Percentiles rank a stretch among this genome's conserved stretches.
These are phyloP conservation scores for Epinotia demarniana DNA, from an alignment of 2,888 invertebrate genomes.

Conservation along the genomic window DNA sequence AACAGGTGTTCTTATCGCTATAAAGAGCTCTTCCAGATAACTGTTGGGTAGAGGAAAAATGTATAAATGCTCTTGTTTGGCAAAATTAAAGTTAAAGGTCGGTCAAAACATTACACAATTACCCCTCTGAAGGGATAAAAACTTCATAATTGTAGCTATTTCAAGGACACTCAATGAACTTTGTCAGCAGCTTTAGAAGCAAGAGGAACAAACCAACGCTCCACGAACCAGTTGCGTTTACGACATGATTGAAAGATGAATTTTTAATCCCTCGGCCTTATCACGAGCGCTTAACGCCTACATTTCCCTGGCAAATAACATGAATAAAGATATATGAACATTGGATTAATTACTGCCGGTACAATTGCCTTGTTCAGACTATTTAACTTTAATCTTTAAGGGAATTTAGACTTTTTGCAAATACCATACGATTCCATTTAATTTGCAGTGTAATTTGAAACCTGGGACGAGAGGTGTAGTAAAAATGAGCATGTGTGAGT, in stretches of 20 bases:
- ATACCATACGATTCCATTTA: neutral
- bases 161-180: no score
- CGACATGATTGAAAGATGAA: conserved; percentile 41
- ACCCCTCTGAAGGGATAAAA: no score
- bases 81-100: no score
- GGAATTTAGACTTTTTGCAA: neutral
- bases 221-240: conserved; percentile 32
- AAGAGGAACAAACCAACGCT: conserved; percentile 17
- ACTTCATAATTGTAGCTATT: neutral
- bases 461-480: neutral
- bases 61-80: no score
- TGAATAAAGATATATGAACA: conserved; percentile 30
- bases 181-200: neutral
- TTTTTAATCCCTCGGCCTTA: conserved; percentile 33
- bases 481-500: conserved; percentile 6
- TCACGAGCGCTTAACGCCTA: conserved; percentile 9
- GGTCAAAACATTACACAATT: no score
- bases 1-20: no score
- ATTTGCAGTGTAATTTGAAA: neutral
- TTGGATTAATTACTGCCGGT: conserved; percentile 39
- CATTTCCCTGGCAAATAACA: conserved; percentile 7
- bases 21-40: no score
- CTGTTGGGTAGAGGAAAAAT: no score
- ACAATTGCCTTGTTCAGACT: conserved; percentile 23
- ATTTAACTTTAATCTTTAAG: neutral